Evolutionary conservation across 2,113 vertebrate genomes (phyloP).

Genomic region (Pygoscelis antarcticus): DNA sequence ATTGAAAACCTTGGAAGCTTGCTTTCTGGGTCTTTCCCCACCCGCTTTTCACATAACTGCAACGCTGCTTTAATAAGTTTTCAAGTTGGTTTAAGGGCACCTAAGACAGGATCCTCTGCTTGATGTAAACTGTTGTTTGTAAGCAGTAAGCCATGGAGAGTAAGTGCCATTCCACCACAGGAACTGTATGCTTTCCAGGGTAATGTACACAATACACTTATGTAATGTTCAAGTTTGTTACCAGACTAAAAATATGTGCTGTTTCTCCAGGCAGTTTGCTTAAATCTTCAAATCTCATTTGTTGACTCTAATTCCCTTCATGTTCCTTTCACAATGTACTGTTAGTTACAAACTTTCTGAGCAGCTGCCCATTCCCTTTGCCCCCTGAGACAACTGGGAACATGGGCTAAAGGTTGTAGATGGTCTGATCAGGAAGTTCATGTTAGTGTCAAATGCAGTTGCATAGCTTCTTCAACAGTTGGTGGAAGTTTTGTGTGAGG

Average conservation of each 20-base stretch:
- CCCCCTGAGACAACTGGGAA: slow-evolving; percentile 25
- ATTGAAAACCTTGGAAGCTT: background rate
- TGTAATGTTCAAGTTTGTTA: background rate
- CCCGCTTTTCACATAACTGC: background rate
- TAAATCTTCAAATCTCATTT: background rate
- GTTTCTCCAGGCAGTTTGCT: background rate
- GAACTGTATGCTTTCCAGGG: background rate
- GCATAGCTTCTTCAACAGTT: background rate
- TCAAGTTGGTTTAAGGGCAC: background rate
- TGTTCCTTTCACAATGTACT: background rate
- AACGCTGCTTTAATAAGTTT: background rate
- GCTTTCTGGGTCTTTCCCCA: background rate
- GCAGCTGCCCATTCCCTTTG: slow-evolving; percentile 5
- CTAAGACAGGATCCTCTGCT: background rate
- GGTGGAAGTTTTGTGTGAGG: background rate
- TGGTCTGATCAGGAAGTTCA: slow-evolving; percentile 38
- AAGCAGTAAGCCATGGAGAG: background rate
- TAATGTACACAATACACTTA: background rate
- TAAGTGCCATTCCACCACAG: background rate
- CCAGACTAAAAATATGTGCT: background rate
- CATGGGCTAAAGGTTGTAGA: slow-evolving; percentile 33
- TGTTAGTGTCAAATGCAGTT: background rate
- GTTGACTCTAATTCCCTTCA: background rate
- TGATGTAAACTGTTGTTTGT: background rate
- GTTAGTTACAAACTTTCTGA: slow-evolving; percentile 11